Evolutionary conservation across 2,113 vertebrate genomes (phyloP), one percentile per base, ranked within the genome.

Genomic region (Pedionomus torquatus): DNA sequence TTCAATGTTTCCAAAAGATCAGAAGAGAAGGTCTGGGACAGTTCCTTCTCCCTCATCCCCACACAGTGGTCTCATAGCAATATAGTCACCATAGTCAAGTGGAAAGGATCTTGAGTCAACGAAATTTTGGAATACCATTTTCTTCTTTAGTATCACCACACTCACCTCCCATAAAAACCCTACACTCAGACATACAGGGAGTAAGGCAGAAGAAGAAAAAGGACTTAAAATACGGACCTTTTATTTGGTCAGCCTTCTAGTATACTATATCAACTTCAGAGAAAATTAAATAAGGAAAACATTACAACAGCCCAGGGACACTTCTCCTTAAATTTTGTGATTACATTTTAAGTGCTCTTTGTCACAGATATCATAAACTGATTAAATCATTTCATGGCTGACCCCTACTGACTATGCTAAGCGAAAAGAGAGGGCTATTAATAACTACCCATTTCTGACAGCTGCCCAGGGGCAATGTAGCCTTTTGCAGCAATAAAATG

Each of bases 341-440:
- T 99, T 99, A 99, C 98, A 98, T 98, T 99, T 98, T 99, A 99
- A 99, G 99, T 98, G 98, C 97, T 98, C 98, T 98, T 99, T 99
- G 98, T 99, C 99, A 99, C 95, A 98, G 98, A 99, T 99, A 99
- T 99, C 99, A 99, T 99, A 98, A 99, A 98, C 98, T 99, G 99
- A 99, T 99, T 99, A 98, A 99, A 99, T 98, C 98, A 98, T 99
- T 99, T 99, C 98, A 98, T 98, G 98, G 98, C 98, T 99, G 98
- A 99, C 98, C 99, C 98, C 98, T 98, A 99, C 98, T 98, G 98
- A 99, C 99, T 98, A 98, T 98, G 98, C 98, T 99, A 99, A 98
- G 98, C 95, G 93, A 98, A 98, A 96, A 97, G 97, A 97, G 98
- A 98, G 96, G 97, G 96, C 98, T 99, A 99, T 99, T 99, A 99